phyloP scores from a whole-genome alignment of 2,888 invertebrate genomes.

The Bursaphelenchus okinawaensis region DNA sequence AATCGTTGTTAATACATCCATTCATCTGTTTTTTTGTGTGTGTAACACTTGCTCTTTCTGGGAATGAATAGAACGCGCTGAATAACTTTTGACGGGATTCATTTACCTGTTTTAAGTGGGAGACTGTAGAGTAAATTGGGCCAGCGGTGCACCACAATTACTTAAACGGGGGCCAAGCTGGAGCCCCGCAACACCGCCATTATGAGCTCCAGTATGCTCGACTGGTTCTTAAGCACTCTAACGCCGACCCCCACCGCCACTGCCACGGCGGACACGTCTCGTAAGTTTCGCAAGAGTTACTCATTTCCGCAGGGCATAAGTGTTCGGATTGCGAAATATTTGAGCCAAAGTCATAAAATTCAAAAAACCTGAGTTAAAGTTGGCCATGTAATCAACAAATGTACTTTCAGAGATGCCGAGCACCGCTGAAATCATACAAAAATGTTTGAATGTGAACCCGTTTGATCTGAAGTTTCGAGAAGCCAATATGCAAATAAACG shows the following conservation, averaged over 20 bases:
- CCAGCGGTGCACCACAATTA: background rate
- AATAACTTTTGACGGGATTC: background rate
- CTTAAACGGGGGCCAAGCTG: background rate
- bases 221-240: slow-evolving; percentile 29
- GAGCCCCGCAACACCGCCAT: slow-evolving; percentile 3
- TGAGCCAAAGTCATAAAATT: too few relatives aligned
- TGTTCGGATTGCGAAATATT: background rate
- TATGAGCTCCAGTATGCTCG: slow-evolving; percentile 32
- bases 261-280: slow-evolving; percentile 8
- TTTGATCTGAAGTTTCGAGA: slow-evolving; percentile 55
- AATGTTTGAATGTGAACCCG: slow-evolving; percentile 52
- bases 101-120: background rate
- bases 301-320: background rate
- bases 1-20: background rate
- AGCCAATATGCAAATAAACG: slow-evolving; percentile 46
- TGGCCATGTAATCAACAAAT: too few relatives aligned
- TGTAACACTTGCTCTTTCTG: background rate
- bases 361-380: too few relatives aligned
- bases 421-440: slow-evolving; percentile 55
- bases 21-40: background rate
- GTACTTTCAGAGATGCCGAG: slow-evolving; percentile 48
- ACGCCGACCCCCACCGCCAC: slow-evolving; percentile 30
- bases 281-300: slow-evolving; percentile 16
- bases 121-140: background rate
- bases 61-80: too few relatives aligned